Base-by-base conservation (phyloP, 2,888 invertebrate genomes). In the Scaptomyza polygonia region DNA sequence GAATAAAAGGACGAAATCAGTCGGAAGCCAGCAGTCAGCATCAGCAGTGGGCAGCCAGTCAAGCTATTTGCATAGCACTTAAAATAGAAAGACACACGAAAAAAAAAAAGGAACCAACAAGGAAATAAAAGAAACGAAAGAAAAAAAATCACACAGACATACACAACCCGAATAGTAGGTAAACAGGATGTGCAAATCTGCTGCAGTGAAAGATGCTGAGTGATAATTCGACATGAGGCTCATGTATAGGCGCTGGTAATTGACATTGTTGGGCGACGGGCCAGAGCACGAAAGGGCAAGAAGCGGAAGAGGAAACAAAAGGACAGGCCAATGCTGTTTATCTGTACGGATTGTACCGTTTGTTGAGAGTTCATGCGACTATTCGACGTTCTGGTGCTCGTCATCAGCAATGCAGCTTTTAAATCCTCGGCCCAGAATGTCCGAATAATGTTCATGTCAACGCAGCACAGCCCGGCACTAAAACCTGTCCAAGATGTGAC, bases 1-100 rank as follows among this genome's bases (percentile, higher is more conserved):
- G 73, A 72, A 68, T 72, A 77, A 75, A 75, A 61, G 72, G 56
- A 58, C 59, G 58, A 72, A 80, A 77, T 79, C 77, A 72, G 77
- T 68, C 66, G 67, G 75, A 61, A 65, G 68, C 71, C 63, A 64
- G 65, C 67, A 45, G 57, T 49, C 62, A 49, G 45, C 39, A 43
- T 32, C 54, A 62, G 62, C 68, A 70, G 51, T 65, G 53, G 61
- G 39, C 39, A 16, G 61, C 54, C 59, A 58, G 54, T 43, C 51
- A 63, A 68, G 72, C 78, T 78, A 73, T 80, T 80, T 80, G 79
- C 81, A 81, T 80, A 70, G 77, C 77, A 81, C 79, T 79, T 81
- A 77, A 70, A 80, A 75, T 77, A 77, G 69, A 68, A 77, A 79
- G 74, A 67, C 49, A 77, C 71, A 67, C 44, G 53, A 39, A 48